Evolutionary conservation across 2,113 vertebrate species (phyloP).

Genomic region (Macrotis lagotis): DNA sequence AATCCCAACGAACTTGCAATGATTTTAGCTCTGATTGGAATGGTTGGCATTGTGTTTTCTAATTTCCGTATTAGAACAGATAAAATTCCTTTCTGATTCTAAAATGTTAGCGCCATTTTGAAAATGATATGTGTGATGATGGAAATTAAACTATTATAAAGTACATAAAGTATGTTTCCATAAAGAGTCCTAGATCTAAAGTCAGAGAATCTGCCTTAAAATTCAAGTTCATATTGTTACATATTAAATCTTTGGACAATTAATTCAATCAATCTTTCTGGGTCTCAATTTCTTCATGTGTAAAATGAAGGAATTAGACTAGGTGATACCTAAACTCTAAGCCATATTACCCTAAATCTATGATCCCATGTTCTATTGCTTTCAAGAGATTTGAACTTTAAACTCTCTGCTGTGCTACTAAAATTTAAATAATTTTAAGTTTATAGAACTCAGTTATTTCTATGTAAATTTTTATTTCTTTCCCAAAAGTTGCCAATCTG

Average conservation of each 20-base stretch:
- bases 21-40: neutral
- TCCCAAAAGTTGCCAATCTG: neutral
- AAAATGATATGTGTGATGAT: conserved; percentile 10
- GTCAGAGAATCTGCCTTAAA: neutral
- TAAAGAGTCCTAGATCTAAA: neutral
- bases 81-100: neutral
- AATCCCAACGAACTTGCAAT: neutral
- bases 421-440: neutral
- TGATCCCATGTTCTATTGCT: neutral
- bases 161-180: neutral
- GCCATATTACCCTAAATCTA: neutral
- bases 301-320: neutral
- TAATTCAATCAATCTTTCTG: neutral
- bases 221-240: neutral
- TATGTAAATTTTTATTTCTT: neutral
- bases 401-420: neutral
- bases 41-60: conserved; percentile 1
- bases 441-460: neutral
- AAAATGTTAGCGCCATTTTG: neutral
- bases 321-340: neutral
- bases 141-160: conserved; percentile 48
- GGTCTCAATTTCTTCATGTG: neutral
- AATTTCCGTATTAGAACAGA: neutral
- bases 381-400: neutral
- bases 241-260: neutral